These are phyloP conservation scores for Drosophila triauraria DNA, from an alignment of 1,140 invertebrate species.

Conservation along the genomic window DNA sequence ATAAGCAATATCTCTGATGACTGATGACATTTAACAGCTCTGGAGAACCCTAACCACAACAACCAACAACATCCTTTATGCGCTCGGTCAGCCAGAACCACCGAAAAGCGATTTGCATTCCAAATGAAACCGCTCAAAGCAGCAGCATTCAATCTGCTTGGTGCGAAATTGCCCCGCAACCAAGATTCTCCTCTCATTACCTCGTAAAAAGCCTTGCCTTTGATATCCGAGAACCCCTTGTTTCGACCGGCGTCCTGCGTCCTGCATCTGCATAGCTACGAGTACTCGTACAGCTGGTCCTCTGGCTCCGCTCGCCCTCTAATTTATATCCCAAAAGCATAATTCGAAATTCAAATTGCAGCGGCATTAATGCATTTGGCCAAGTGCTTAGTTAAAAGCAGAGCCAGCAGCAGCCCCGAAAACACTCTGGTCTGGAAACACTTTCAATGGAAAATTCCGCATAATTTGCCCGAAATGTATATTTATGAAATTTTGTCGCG, in stretches of 20 bases:
- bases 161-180: constrained; percentile 15
- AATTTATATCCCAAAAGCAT: constrained; percentile 72
- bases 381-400: constrained; percentile 66
- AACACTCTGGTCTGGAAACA: constrained; percentile 9
- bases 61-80: neutral
- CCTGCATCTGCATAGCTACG: constrained; percentile 39
- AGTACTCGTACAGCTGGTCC: constrained; percentile 41
- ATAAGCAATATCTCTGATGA: too few relatives aligned
- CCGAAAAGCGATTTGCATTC: constrained; percentile 33
- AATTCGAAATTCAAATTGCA: constrained; percentile 77
- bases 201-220: constrained; percentile 36
- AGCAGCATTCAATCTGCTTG: constrained; percentile 9
- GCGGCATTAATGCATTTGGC: constrained; percentile 64
- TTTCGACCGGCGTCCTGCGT: neutral
- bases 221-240: constrained; percentile 41
- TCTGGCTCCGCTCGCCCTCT: constrained; percentile 22
- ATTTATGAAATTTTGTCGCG: constrained; percentile 76
- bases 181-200: constrained; percentile 30
- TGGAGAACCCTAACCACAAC: neutral
- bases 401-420: constrained; percentile 22
- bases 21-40: too few relatives aligned
- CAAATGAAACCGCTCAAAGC: constrained; percentile 30
- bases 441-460: constrained; percentile 57
- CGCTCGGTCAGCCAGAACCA: neutral
- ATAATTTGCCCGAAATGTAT: constrained; percentile 73